Evolutionary conservation across 2,113 vertebrate species (phyloP), one percentile per base, ranked within the genome.

Genomic region (Glaucidium brasilianum): DNA sequence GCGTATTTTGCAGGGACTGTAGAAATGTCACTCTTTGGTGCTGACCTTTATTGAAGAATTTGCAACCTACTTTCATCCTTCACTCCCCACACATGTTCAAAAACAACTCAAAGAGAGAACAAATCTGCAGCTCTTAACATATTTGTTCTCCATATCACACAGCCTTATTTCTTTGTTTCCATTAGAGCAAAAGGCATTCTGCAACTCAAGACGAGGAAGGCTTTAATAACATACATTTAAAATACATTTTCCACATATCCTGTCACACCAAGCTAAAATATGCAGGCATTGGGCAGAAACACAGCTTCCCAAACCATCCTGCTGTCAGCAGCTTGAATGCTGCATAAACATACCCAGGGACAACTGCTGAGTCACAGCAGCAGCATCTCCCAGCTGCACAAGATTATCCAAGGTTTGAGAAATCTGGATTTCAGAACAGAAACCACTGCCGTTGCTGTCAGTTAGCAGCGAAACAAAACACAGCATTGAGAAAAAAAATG

Each of bases 351-450:
- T 4, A 69, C 19, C 27, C 75, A 59, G 59, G 67, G 62, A 90
- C 56, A 71, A 59, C 80, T 86, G 91, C 91, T 88, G 92, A 87
- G 88, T 92, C 94, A 95, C 84, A 95, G 92, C 83, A 88, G 75
- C 76, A 81, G 79, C 12, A 2, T 73, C 56, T 83, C 47, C 69
- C 72, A 34, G 35, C 62, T 7, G 0, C 67, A 69, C 8, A 13
- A 67, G 64, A 89, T 52, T 35, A 56, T 14, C 76, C 68, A 29
- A 67, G 76, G 83, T 41, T 81, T 67, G 73, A 68, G 93, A 96
- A 91, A 74, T 78, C 68, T 84, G 88, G 80, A 85, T 86, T 92
- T 94, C 83, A 78, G 83, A 81, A 43, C 64, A 94, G 88, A 90
- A 97, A 81, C 77, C 49, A 0, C 91, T 85, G 83, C 56, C 34